Percentiles rank a stretch among this genome's conserved stretches.
These are phyloP conservation scores for Leptinotarsa defecta DNA, from an alignment of 1,140 invertebrate genomes.

Conservation along the genomic window DNA sequence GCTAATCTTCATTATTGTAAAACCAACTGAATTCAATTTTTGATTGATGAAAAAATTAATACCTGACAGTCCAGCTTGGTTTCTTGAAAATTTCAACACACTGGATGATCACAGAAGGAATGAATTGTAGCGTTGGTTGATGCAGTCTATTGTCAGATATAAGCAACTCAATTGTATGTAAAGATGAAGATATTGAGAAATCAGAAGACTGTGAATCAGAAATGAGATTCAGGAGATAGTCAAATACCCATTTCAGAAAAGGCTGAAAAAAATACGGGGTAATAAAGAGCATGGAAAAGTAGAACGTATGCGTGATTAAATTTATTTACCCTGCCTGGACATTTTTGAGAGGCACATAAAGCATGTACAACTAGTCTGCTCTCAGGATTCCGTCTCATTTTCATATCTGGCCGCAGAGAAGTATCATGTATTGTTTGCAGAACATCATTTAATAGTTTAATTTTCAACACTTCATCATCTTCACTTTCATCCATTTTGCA, in stretches of 20 bases:
- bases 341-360: slow-evolving; percentile 35
- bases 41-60: neutral
- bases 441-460: slow-evolving; percentile 34
- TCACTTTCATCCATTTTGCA: slow-evolving; percentile 26
- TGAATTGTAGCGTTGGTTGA: slow-evolving; percentile 32
- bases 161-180: slow-evolving; percentile 40
- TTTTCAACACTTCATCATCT: slow-evolving; percentile 30
- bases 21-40: no score
- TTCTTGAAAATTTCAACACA: slow-evolving; percentile 38
- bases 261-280: slow-evolving; percentile 24
- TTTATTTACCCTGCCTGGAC: slow-evolving; percentile 35
- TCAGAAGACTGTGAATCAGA: slow-evolving; percentile 27
- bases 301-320: neutral
- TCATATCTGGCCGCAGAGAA: slow-evolving; percentile 29
- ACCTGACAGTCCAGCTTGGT: slow-evolving; percentile 40
- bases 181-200: slow-evolving; percentile 31
- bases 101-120: slow-evolving; percentile 29
- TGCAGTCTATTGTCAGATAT: slow-evolving; percentile 41
- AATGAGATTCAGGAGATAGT: slow-evolving; percentile 35
- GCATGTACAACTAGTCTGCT: slow-evolving; percentile 42
- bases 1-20: no score
- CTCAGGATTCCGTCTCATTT: slow-evolving; percentile 43
- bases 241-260: slow-evolving; percentile 28
- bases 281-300: neutral
- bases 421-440: slow-evolving; percentile 27